Base-by-base conservation (phyloP, 23 tunicate genomes). In the Oikopleura vanhoeffeni region DNA sequence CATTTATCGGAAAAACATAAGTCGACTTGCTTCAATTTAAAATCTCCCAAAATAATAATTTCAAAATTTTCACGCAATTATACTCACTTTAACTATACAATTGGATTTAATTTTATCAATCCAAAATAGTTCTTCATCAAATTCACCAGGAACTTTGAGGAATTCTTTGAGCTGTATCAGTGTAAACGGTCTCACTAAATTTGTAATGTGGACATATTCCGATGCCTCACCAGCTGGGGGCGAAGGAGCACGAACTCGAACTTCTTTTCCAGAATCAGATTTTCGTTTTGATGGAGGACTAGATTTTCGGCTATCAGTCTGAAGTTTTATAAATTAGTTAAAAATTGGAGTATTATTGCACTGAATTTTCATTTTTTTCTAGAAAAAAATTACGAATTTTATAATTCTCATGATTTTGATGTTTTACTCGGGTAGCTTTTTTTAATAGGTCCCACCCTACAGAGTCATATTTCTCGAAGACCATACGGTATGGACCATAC, bases 151-250 rank as follows among this genome's bases (percentile, higher is more conserved):
- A 83, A 89, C 92, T 36, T 79, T 57, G 85, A 93, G 77, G 71
- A 87, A 75, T 39, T 86, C 86, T 83, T 89, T 89, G 57, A 93
- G 89, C 41, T 93, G 98, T 1, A 86, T 67, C 0, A 87, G 57
- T 3, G 98, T 91, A 76, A 90, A 93, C 28, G 98, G 98, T 4
- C 98, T 88, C 1, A 93, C 98, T 39, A 93, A 71, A 76, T 93
- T 93, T 4, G 88, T 85, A 40, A 93, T 88, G 60, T 93, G 98
- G 39, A 93, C 40, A 40, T 84, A 8, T 49, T 49, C 18, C 60
- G 60, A 49, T 49, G 8, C 60, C 18, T 49, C 60, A 18, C 60
- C 60, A 8, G 60, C 18, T 49, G 60, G 60, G 8, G 60, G 60
- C 8, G 60, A 49, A 18, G 60, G 60, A 49, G 60, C 60, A 8